Evolutionary conservation across 2,113 vertebrate genomes (phyloP).

Genomic region (Scalopus aquaticus): DNA sequence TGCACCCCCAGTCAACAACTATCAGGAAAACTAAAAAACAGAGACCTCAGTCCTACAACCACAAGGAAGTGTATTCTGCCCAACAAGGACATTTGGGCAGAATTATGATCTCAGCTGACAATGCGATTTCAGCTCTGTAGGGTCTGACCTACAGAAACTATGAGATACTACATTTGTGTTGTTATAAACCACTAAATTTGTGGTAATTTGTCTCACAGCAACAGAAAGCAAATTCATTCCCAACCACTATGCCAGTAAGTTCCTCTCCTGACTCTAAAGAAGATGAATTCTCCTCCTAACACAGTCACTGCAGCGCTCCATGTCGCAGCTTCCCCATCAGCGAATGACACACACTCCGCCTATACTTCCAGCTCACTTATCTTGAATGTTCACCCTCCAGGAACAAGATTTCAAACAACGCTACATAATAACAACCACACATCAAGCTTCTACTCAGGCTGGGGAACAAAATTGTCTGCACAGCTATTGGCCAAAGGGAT

Average conservation of each 20-base stretch:
- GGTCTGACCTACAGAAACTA: background rate
- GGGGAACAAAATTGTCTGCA: background rate
- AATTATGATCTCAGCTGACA: background rate
- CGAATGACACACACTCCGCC: background rate
- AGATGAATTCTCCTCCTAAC: background rate
- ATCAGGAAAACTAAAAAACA: background rate
- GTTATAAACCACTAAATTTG: background rate
- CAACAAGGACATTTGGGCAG: background rate
- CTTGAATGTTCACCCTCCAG: background rate
- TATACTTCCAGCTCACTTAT: background rate
- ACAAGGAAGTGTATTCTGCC: background rate
- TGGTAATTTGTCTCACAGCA: background rate
- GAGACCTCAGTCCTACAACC: background rate
- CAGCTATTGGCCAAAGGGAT: conserved; percentile 36
- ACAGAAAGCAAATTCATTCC: background rate
- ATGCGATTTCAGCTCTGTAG: background rate
- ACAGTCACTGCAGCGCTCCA: background rate
- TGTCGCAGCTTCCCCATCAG: background rate
- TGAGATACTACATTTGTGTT: background rate
- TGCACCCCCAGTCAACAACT: background rate
- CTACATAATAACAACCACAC: background rate
- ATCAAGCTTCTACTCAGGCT: background rate
- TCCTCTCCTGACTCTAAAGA: background rate
- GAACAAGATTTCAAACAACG: conserved; percentile 42
- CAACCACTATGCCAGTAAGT: background rate